Base-by-base conservation (phyloP, 2,797 vertebrate genomes). In the Helarctos malayanus region DNA sequence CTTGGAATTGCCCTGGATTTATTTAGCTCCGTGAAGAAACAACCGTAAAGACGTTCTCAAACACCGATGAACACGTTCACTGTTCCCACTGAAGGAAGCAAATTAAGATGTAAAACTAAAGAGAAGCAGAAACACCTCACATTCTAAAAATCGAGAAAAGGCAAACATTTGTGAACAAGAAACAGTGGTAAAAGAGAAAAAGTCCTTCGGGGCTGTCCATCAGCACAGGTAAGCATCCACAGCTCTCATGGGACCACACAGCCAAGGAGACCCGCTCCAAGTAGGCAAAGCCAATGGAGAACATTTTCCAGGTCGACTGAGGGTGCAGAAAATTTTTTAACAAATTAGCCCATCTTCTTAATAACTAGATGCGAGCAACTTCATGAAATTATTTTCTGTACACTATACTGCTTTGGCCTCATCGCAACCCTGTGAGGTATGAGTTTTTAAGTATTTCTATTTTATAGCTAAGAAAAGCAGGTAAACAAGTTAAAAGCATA, bases 171-270 rank as follows among this genome's bases (percentile, higher is more conserved):
- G 68, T 47, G 29, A 85, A 71, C 49, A 83, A 38, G 49, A 41
- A 52, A 75, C 16, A 14, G 2, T 2, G n/a, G 11, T 3, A 10
- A 27, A 29, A 25, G 23, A 10, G 35, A 19, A 15, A 47, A 83
- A 76, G 38, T 54, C 69, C 63, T 27, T 32, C 27, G 4, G 49
- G 21, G 41, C 49, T 7, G 1, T 25, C 7, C 15, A 13, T 0
- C 2, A 7, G 6, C 7, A 15, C 11, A 41, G 45, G 18, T 27
- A 15, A 80, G 38, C 63, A 0, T 2, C 16, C 3, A 1, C 14
- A 45, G 41, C 14, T 9, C 1, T n/a, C 75, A 6, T 0, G 5
- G 2, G 54, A 25, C 1, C 14, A 41, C 32, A 1, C 1, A 0
- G 47, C 15, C 69, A 8, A 10, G 25, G 8, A 7, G 10, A 10